Conservation (phyloP, 2,797 vertebrate genomes). For the Pseudotriccus pelzelni region DNA sequence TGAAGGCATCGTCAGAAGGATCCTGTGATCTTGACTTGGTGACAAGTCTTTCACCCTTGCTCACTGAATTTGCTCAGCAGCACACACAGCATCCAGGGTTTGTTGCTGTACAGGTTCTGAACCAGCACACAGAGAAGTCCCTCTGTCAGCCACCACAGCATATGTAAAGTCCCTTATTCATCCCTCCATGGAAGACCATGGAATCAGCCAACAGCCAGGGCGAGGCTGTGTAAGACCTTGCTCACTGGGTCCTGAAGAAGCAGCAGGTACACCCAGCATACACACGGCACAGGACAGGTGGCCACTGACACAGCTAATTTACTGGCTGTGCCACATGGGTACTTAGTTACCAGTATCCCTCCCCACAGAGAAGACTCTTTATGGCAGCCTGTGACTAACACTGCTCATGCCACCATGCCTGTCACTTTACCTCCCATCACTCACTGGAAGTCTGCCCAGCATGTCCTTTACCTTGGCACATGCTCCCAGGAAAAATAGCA, state of each 20-base stretch:
- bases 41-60: background rate
- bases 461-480: background rate
- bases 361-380: background rate
- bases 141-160: background rate
- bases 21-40: background rate
- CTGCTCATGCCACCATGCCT: background rate
- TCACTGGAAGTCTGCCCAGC: background rate
- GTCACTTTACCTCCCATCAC: background rate
- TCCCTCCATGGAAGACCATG: background rate
- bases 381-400: background rate
- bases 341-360: background rate
- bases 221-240: background rate
- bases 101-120: background rate
- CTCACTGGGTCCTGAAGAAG: background rate
- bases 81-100: rapidly evolving
- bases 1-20: background rate
- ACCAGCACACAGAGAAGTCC: background rate
- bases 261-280: background rate
- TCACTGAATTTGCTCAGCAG: background rate
- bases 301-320: background rate
- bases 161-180: background rate
- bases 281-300: background rate
- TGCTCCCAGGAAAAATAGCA: background rate
- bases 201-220: background rate
- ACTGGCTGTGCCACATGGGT: background rate